phyloP scores from a whole-genome alignment of 2,797 vertebrate genomes.

The Rhadinocentrus ornatus region DNA sequence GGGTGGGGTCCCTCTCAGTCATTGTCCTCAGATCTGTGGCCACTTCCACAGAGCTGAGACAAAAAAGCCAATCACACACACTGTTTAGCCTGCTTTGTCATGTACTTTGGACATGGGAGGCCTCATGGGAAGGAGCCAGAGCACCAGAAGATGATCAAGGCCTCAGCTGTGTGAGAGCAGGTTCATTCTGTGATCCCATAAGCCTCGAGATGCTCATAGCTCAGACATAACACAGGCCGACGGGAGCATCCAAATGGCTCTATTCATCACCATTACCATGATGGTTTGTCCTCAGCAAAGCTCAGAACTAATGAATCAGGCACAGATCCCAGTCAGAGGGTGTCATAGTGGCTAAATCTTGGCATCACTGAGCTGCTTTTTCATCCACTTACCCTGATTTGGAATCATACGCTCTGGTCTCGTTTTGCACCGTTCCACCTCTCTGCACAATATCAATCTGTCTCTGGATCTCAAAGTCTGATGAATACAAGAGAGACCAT shows the following conservation, averaged over 20 bases:
- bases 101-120: constrained; percentile 31
- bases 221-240: constrained; percentile 55
- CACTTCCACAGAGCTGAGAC: constrained; percentile 9
- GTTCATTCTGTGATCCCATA: constrained; percentile 60
- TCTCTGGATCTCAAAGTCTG: constrained; percentile 97
- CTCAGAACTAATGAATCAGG: constrained; percentile 62
- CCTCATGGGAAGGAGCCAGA: constrained; percentile 47
- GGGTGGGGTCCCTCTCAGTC: no score
- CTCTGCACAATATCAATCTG: constrained; percentile 89
- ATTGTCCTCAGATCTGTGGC: constrained; percentile 5
- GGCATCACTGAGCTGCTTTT: constrained; percentile 11
- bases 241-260: constrained; percentile 66
- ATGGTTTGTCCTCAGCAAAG: constrained; percentile 52
- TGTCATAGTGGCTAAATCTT: constrained; percentile 32
- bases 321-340: constrained; percentile 45
- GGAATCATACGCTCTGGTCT: constrained; percentile 94
- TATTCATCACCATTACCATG: constrained; percentile 71
- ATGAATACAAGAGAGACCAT: constrained; percentile 37
- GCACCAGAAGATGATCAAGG: constrained; percentile 53
- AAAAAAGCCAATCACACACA: constrained; percentile 30
- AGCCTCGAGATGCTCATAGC: constrained; percentile 46
- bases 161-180: constrained; percentile 65
- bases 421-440: constrained; percentile 90
- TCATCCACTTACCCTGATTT: constrained; percentile 90
- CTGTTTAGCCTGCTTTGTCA: constrained; percentile 22